Percentiles rank a stretch among this genome's conserved stretches.
phyloP scores from a whole-genome alignment of 1,140 invertebrate species.

The Cyclargus thomasi region DNA sequence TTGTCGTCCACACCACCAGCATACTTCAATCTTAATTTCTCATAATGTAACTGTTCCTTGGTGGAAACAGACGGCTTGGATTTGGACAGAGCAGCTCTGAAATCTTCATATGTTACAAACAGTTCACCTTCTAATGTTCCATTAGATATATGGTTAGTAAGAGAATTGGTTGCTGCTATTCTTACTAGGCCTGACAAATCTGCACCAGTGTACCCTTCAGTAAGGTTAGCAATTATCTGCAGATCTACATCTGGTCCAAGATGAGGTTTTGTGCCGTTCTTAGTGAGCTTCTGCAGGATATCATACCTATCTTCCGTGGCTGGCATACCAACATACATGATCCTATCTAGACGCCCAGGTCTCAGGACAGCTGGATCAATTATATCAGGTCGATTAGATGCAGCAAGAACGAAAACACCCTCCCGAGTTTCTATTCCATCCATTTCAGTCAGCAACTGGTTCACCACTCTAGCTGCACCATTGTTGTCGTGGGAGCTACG shows the following conservation, averaged over 20 bases:
- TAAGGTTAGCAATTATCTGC: conserved; percentile 80
- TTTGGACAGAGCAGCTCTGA: conserved; percentile 80
- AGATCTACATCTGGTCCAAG: conserved; percentile 87
- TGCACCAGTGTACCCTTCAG: conserved; percentile 91
- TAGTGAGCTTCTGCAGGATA: conserved; percentile 93
- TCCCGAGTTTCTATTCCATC: conserved; percentile 94
- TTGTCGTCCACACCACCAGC: conserved; percentile 62
- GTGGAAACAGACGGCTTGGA: conserved; percentile 87
- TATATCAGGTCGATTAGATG: conserved; percentile 97
- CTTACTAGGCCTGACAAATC: conserved; percentile 87
- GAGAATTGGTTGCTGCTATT: conserved; percentile 86
- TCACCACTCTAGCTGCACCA: conserved; percentile 90
- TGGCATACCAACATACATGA: conserved; percentile 95
- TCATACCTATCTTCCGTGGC: conserved; percentile 86
- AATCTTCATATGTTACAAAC: conserved; percentile 71
- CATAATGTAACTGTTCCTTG: conserved; percentile 80
- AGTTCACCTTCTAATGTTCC: conserved; percentile 55
- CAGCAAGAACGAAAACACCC: conserved; percentile 95
- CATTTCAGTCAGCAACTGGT: conserved; percentile 99
- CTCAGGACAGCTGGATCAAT: conserved; percentile 96
- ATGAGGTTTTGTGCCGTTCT: conserved; percentile 87
- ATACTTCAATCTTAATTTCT: conserved; percentile 76
- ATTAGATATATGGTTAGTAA: conserved; percentile 76
- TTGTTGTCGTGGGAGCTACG: conserved; percentile 84
- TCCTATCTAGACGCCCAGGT: conserved; percentile 95